phyloP scores from a whole-genome alignment of 2,888 invertebrate genomes.

The Drosophila demipolita region DNA sequence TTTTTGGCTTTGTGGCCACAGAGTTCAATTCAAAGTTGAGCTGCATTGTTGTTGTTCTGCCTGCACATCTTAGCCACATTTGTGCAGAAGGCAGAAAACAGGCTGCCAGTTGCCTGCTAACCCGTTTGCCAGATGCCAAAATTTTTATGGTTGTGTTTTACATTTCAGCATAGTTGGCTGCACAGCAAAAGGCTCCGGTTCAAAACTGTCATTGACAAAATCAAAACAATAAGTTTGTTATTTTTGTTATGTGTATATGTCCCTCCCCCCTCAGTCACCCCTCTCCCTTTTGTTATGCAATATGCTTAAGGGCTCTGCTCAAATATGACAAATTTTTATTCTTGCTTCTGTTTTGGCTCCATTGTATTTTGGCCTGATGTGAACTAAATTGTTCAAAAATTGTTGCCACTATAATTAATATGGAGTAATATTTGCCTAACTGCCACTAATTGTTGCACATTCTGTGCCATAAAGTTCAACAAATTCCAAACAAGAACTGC shows the following conservation, averaged over 20 bases:
- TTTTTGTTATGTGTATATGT: constrained; percentile 48
- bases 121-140: constrained; percentile 25
- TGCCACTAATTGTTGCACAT: constrained; percentile 62
- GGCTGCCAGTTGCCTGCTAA: constrained; percentile 43
- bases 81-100: constrained; percentile 47
- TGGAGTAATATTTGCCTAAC: constrained; percentile 45
- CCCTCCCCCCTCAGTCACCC: background rate
- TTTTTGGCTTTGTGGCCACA: constrained; percentile 30
- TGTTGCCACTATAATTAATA: constrained; percentile 43
- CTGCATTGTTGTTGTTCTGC: constrained; percentile 10
- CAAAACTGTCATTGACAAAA: constrained; percentile 74
- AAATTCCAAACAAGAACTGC: constrained; percentile 35
- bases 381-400: constrained; percentile 48
- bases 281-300: constrained; percentile 36
- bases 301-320: constrained; percentile 36
- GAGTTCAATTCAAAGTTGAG: constrained; percentile 6
- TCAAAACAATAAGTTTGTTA: constrained; percentile 78
- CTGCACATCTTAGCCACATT: constrained; percentile 57
- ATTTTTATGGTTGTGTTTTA: constrained; percentile 50
- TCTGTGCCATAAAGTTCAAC: constrained; percentile 21
- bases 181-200: constrained; percentile 58
- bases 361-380: constrained; percentile 18
- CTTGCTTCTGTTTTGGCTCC: background rate
- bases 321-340: constrained; percentile 19
- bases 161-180: constrained; percentile 63